Conservation (phyloP, 2,888 invertebrate species). For the Chromoteleia sp. region DNA sequence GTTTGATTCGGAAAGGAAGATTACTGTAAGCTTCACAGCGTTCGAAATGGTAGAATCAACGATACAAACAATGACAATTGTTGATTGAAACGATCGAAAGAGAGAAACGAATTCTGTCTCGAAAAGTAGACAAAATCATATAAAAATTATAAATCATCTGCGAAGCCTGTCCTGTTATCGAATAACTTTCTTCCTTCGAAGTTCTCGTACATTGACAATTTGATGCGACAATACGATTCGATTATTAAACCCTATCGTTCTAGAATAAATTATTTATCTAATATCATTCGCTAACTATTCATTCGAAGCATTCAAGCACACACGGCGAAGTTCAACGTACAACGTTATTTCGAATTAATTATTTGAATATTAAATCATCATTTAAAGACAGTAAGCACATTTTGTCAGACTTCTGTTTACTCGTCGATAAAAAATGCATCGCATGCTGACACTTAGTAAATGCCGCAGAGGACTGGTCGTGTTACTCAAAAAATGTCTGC, state of each 20-base stretch:
- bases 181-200: slow-evolving; percentile 28
- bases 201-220: slow-evolving; percentile 10
- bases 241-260: slow-evolving; percentile 43
- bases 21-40: slow-evolving; percentile 40
- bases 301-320: slow-evolving; percentile 74
- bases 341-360: slow-evolving; percentile 6
- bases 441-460: slow-evolving; percentile 24
- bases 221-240: slow-evolving; percentile 40
- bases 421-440: slow-evolving; percentile 12
- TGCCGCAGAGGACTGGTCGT: slow-evolving; percentile 4
- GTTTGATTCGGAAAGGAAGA: slow-evolving; percentile 46
- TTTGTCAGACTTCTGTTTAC: slow-evolving; percentile 23
- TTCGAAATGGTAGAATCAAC: slow-evolving; percentile 9
- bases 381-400: slow-evolving; percentile 20
- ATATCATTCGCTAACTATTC: slow-evolving; percentile 67
- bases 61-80: slow-evolving; percentile 6
- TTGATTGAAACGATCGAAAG: neutral
- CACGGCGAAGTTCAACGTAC: slow-evolving; percentile 66
- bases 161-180: slow-evolving; percentile 25
- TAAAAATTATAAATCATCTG: slow-evolving; percentile 16
- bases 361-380: slow-evolving; percentile 1
- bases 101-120: neutral
- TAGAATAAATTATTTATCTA: slow-evolving; percentile 66
- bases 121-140: neutral
- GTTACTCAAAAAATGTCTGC: neutral